A percentile compares a stretch with the other conserved stretches of the same genome.
Conservation (phyloP, 1,140 invertebrate genomes). For the Delia radicum region DNA sequence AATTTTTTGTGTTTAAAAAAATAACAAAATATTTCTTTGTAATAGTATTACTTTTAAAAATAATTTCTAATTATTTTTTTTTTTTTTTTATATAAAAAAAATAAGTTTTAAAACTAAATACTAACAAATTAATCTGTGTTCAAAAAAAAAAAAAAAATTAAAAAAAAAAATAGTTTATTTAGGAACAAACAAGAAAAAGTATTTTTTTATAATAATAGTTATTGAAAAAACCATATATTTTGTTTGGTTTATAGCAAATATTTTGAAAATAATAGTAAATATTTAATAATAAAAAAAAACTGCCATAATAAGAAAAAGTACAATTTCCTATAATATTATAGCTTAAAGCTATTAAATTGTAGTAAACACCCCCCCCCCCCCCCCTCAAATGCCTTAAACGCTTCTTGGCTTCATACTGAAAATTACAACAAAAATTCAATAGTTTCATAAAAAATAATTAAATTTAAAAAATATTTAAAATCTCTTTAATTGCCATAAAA, state of each 20-base stretch:
- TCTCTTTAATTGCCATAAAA: background rate
- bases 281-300: background rate
- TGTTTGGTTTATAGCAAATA: background rate
- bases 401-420: background rate
- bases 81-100: too few species aligned
- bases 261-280: too few species aligned
- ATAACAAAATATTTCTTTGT: background rate
- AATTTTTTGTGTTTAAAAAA: background rate
- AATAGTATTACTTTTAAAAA: background rate
- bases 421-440: background rate
- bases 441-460: background rate
- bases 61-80: too few species aligned
- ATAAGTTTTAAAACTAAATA: too few species aligned
- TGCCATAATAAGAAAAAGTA: conserved; percentile 17
- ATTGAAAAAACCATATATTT: background rate
- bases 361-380: background rate
- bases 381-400: background rate
- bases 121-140: conserved; percentile 17
- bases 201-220: conserved; percentile 7
- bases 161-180: conserved; percentile 1
- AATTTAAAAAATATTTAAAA: too few species aligned
- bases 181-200: conserved; percentile 3
- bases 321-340: conserved; percentile 6
- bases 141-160: conserved; percentile 5
- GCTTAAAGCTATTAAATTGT: too few species aligned